phyloP scores from a whole-genome alignment of 1,140 invertebrate genomes.

The Dysdera silvatica region DNA sequence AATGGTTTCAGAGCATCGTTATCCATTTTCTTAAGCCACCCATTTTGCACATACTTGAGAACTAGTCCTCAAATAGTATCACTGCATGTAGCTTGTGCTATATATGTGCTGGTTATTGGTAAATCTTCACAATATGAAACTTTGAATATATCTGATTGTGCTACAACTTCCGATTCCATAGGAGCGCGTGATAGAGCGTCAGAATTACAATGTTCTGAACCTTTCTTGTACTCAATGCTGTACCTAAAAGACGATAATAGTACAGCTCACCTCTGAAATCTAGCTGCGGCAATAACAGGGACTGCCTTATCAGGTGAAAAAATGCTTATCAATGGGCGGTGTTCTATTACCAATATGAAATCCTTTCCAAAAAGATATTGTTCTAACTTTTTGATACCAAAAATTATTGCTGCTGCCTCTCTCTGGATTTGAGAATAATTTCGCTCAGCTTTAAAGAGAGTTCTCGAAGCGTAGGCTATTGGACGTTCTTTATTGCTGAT shows the following conservation, averaged over 20 bases:
- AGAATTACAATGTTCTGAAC: constrained; percentile 33
- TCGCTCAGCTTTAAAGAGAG: constrained; percentile 43
- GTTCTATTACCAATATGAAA: constrained; percentile 48
- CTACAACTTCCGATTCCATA: neutral
- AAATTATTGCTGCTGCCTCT: constrained; percentile 50
- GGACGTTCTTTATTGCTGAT: constrained; percentile 42
- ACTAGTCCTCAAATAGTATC: no score
- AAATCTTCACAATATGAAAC: no score
- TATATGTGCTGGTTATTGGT: no score
- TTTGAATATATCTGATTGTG: neutral
- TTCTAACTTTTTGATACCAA: constrained; percentile 49
- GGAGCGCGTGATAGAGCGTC: no score
- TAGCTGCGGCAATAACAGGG: constrained; percentile 37
- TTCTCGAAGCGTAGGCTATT: constrained; percentile 46
- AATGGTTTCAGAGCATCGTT: no score
- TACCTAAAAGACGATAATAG: constrained; percentile 39
- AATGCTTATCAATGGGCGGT: constrained; percentile 47
- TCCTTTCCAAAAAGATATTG: constrained; percentile 45
- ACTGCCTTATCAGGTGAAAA: constrained; percentile 39
- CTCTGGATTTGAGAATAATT: constrained; percentile 50
- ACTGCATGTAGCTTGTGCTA: no score
- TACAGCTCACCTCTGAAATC: constrained; percentile 41
- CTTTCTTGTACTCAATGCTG: no score
- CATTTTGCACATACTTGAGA: no score
- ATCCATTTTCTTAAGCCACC: no score